These are phyloP conservation scores for Charaxes varanes DNA, from an alignment of 1,140 invertebrate species.

Conservation along the genomic window DNA sequence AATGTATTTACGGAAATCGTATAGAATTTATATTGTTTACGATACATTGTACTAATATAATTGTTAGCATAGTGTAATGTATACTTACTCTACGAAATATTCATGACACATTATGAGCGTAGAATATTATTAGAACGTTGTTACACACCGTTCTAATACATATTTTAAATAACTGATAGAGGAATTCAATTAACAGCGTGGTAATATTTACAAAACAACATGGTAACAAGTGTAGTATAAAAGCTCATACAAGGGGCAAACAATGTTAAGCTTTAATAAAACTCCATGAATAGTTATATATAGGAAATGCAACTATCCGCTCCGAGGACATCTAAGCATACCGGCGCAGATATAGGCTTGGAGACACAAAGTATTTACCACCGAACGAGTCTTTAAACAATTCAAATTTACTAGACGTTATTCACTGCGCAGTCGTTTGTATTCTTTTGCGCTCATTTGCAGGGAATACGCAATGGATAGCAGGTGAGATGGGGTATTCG, in stretches of 20 bases:
- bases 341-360: conserved; percentile 61
- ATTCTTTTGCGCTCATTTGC: not conserved
- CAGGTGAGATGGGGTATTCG: conserved; percentile 13
- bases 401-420: conserved; percentile 10
- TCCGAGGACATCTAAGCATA: conserved; percentile 63
- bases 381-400: conserved; percentile 43
- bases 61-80: conserved; percentile 15
- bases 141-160: conserved; percentile 22
- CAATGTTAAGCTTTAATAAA: conserved; percentile 66
- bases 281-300: conserved; percentile 60
- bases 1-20: too few relatives aligned
- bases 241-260: conserved; percentile 46
- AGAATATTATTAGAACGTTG: conserved; percentile 23
- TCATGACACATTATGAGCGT: conserved; percentile 20
- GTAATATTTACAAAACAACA: conserved; percentile 43
- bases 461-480: conserved; percentile 29
- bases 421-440: conserved; percentile 29
- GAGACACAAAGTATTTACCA: conserved; percentile 64
- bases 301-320: conserved; percentile 68
- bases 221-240: conserved; percentile 35
- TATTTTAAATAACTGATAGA: conserved; percentile 25
- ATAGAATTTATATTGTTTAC: conserved; percentile 6
- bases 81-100: conserved; percentile 19
- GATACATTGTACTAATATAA: too few relatives aligned
- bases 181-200: conserved; percentile 31